phyloP scores from a whole-genome alignment of 1,140 invertebrate species.

The Drosophila ananassae region DNA sequence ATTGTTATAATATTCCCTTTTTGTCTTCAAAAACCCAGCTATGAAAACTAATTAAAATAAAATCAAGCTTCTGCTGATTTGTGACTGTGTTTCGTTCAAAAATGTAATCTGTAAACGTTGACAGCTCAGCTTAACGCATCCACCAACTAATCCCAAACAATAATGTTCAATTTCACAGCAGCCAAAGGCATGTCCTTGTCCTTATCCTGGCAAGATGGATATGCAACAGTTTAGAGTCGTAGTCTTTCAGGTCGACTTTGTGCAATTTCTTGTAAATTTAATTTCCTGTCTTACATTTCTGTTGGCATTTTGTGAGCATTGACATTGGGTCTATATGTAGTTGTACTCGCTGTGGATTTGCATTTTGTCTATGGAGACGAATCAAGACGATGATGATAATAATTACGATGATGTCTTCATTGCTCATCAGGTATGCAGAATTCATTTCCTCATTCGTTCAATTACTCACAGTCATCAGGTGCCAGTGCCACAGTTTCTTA shows the following conservation, averaged over 20 bases:
- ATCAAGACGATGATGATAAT: conserved; percentile 10
- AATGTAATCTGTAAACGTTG: conserved; percentile 39
- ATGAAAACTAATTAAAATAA: conserved; percentile 16
- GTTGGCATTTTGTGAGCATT: conserved; percentile 36
- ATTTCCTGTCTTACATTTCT: conserved; percentile 70
- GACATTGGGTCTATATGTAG: conserved; percentile 39
- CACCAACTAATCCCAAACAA: conserved; percentile 8
- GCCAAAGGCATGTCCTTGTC: conserved; percentile 1
- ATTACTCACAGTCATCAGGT: conserved; percentile 32
- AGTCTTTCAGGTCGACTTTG: conserved; percentile 17
- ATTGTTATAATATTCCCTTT: not conserved
- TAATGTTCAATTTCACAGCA: conserved; percentile 40
- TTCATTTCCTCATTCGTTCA: conserved; percentile 57
- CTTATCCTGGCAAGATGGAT: conserved; percentile 18
- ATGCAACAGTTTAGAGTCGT: conserved; percentile 53
- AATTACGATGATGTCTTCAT: conserved; percentile 22
- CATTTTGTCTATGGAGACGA: conserved; percentile 32
- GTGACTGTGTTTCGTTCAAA: conserved; percentile 13
- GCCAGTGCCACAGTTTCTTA: not conserved
- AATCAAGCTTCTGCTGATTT: conserved; percentile 17
- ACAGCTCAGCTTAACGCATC: conserved; percentile 26
- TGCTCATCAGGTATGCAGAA: conserved; percentile 58
- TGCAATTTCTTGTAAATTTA: conserved; percentile 75
- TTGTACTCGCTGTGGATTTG: conserved; percentile 40
- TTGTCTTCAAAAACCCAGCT: not conserved